phyloP scores from a whole-genome alignment of 2,797 vertebrate species.

The Lerista edwardsae region DNA sequence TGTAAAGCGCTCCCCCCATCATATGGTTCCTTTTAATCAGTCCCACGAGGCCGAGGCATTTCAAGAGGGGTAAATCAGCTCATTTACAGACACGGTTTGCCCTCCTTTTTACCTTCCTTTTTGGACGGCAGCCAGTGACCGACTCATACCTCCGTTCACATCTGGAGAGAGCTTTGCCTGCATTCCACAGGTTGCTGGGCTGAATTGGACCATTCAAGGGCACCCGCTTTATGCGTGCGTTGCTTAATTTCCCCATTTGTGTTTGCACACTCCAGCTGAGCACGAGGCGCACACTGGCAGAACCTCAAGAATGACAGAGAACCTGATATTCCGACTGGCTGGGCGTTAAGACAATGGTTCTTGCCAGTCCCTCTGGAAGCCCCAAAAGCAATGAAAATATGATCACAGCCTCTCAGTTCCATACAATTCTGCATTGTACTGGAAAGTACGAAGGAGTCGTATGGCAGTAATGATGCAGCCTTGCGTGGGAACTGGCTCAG shows the following conservation, averaged over 20 bases:
- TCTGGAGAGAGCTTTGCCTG: slow-evolving; percentile 75
- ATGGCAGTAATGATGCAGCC: background rate
- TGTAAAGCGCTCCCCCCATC: slow-evolving; percentile 51
- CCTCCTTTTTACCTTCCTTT: slow-evolving; percentile 67
- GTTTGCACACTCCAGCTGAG: slow-evolving; percentile 63
- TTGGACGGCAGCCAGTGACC: slow-evolving; percentile 63
- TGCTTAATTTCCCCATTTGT: slow-evolving; percentile 3
- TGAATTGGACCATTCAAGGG: slow-evolving; percentile 71
- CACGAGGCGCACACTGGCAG: slow-evolving; percentile 55
- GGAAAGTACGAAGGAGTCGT: background rate
- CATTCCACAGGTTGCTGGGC: slow-evolving; percentile 62
- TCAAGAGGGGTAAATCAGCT: slow-evolving; percentile 37
- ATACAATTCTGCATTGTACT: background rate
- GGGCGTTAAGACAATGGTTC: background rate
- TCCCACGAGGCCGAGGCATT: slow-evolving; percentile 36
- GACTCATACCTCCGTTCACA: slow-evolving; percentile 68
- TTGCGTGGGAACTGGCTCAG: background rate
- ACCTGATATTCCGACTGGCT: background rate
- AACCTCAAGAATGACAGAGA: background rate
- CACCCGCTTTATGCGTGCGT: background rate
- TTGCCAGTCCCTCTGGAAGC: background rate
- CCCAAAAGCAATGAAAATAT: background rate
- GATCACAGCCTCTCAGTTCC: background rate
- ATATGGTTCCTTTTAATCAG: slow-evolving; percentile 68
- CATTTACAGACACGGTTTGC: slow-evolving; percentile 59